Base-by-base conservation (phyloP, 2,113 vertebrate genomes). In the Echinops telfairi region DNA sequence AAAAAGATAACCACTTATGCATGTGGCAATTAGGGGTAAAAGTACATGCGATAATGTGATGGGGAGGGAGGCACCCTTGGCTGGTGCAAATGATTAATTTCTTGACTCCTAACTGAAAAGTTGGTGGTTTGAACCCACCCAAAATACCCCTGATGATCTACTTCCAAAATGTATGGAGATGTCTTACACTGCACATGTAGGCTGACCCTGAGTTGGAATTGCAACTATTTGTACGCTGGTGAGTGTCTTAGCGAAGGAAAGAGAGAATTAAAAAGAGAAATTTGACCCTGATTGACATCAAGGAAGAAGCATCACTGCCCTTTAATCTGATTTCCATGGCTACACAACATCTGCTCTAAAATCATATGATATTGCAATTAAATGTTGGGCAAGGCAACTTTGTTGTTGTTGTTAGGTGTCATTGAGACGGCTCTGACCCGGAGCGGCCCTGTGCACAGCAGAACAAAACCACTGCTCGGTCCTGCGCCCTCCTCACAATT, bases 241-340 rank as follows among this genome's bases (percentile, higher is more conserved):
- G n/a, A 33, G 17, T 73, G 31, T 36, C 33, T 73, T 4, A 36
- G 17, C 57, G n/a, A 64, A 16, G 73, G 16, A 43, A n/a, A 87
- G 38, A 88, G 62, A 53, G 2, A 19, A 33, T 27, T 33, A 38
- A 31, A 89, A n/a, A 88, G 33, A 83, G 91, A 89, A 91, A 81
- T 47, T 38, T 40, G 76, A 88, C 27, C n/a, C 10, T 33, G 22
- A 73, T 25, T 64, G 57, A 29, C 33, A 77, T 43, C 78, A 82
- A 89, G 36, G 82, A 60, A 79, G 76, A 77, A 66, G 76, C 29
- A 91, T 11, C 22, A 47, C 1, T 47, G 57, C 23, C 78, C 47
- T 86, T 4, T 3, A 43, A 53, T 38, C 47, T 94, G 5, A 68
- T 82, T 73, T 90, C 23, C 29, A 47, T 64, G 66, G 64, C 19